A percentile compares a stretch with the other conserved stretches of the same genome.
Conservation (phyloP, 1,140 invertebrate species). For the Pristionchus pacificus region DNA sequence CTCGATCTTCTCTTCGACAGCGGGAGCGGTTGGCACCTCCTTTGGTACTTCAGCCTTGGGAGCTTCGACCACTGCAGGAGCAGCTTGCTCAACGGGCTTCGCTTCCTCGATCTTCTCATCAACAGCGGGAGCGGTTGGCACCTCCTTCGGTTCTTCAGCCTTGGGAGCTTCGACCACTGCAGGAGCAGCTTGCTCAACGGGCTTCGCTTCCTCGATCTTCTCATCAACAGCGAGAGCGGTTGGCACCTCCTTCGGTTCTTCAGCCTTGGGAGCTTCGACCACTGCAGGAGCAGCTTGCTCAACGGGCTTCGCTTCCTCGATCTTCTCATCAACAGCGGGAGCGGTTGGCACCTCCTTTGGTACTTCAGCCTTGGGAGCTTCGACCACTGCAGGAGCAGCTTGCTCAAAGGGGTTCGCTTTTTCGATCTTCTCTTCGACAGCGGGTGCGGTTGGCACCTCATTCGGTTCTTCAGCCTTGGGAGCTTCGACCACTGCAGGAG, state of each 20-base stretch:
- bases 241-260: not conserved
- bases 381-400: not conserved
- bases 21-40: not conserved
- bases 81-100: too few species aligned
- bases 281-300: not conserved
- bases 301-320: not conserved
- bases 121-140: not conserved
- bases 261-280: not conserved
- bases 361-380: too few species aligned
- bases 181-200: too few species aligned
- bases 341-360: not conserved
- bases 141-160: conserved; percentile 1
- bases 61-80: too few species aligned
- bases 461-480: not conserved
- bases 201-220: conserved; percentile 7
- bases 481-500: not conserved
- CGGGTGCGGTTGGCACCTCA: too few species aligned
- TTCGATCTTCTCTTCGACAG: conserved; percentile 7
- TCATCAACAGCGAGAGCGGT: not conserved
- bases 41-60: not conserved
- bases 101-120: conserved; percentile 6
- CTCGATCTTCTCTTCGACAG: not conserved
- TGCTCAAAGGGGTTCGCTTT: not conserved
- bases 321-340: not conserved
- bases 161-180: too few species aligned